Conservation (phyloP, 2,797 vertebrate species). For the Tragelaphus oryx region DNA sequence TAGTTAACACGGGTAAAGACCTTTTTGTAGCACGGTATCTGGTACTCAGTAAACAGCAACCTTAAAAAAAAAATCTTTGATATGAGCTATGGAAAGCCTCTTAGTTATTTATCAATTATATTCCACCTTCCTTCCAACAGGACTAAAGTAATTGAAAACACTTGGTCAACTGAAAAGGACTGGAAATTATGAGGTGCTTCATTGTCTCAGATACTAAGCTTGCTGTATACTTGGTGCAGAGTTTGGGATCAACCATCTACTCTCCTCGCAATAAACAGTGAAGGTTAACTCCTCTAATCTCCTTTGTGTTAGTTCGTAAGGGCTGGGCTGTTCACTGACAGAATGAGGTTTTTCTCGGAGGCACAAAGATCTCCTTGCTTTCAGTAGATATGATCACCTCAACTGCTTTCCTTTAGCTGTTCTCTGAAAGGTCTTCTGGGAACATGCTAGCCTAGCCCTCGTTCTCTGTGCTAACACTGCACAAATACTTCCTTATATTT, state of each 20-base stretch:
- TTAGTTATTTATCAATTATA: neutral
- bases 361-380: neutral
- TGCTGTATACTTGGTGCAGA: neutral
- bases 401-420: neutral
- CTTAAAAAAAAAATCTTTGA: neutral
- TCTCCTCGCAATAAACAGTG: neutral
- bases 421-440: neutral
- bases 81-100: neutral
- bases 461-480: rapidly evolving
- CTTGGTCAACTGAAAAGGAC: neutral
- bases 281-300: neutral
- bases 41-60: neutral
- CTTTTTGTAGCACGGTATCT: neutral
- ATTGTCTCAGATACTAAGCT: neutral
- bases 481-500: neutral
- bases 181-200: neutral
- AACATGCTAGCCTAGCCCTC: neutral
- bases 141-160: neutral
- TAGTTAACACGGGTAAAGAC: neutral
- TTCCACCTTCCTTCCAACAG: neutral
- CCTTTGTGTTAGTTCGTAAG: neutral
- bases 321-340: neutral
- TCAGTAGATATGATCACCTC: neutral
- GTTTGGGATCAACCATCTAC: neutral
- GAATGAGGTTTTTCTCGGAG: neutral